Percentiles rank a stretch among this genome's conserved stretches.
Evolutionary conservation across 2,797 vertebrate genomes (phyloP).

Genomic region (Pangasius larnaudii): DNA sequence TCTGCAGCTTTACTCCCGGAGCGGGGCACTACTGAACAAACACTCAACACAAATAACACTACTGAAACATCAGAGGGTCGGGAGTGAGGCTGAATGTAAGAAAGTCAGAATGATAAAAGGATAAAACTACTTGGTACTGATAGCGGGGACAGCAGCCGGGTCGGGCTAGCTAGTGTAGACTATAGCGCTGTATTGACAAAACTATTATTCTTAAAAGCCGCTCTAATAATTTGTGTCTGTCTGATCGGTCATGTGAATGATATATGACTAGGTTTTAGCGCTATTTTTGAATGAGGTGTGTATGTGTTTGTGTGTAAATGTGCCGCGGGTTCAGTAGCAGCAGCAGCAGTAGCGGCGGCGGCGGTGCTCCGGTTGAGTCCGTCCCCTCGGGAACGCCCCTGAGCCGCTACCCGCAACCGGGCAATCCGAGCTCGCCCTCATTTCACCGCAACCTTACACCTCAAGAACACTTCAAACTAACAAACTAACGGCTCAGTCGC

Average conservation of each 20-base stretch:
- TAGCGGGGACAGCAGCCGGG: neutral
- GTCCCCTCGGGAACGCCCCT: constrained; percentile 81
- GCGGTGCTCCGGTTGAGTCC: constrained; percentile 64
- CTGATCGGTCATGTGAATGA: neutral
- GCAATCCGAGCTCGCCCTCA: constrained; percentile 71
- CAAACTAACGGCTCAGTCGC: too few relatives aligned
- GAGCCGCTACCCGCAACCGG: constrained; percentile 74
- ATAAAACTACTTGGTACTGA: neutral
- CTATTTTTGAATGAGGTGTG: neutral
- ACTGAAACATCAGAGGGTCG: neutral
- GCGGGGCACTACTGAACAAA: neutral
- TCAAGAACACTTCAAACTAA: neutral
- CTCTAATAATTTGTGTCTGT: neutral
- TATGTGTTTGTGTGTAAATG: neutral
- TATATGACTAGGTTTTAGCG: neutral
- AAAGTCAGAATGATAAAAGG: neutral
- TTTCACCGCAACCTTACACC: constrained; percentile 62
- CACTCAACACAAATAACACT: neutral
- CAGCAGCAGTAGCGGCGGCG: constrained; percentile 55
- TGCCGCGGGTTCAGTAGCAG: neutral
- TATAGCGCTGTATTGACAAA: neutral
- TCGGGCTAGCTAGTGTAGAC: neutral
- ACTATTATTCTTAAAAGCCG: neutral
- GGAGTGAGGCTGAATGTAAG: neutral
- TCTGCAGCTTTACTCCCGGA: neutral